These are phyloP conservation scores for Leucophenga montana DNA, from an alignment of 2,888 invertebrate genomes.

Conservation along the genomic window DNA sequence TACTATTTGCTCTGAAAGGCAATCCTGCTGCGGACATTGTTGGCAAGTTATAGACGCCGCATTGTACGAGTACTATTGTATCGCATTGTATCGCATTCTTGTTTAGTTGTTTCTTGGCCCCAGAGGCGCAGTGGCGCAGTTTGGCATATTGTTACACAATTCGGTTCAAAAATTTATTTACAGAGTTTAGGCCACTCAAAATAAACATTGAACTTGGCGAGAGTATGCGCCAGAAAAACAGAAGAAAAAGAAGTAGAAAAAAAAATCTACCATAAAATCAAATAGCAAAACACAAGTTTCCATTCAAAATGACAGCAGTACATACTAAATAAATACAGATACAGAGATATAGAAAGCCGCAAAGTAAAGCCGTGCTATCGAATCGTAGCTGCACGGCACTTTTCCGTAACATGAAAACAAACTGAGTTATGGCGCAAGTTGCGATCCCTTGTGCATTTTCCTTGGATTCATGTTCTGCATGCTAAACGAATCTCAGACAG, in stretches of 20 bases:
- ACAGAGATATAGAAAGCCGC: background rate
- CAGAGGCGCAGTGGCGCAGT: slow-evolving; percentile 58
- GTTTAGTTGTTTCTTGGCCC: slow-evolving; percentile 39
- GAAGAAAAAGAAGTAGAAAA: slow-evolving; percentile 32
- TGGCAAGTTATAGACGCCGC: slow-evolving; percentile 32
- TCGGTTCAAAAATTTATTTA: slow-evolving; percentile 65
- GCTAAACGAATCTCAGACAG: slow-evolving; percentile 44
- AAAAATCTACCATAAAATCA: slow-evolving; percentile 24
- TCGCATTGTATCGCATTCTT: slow-evolving; percentile 32
- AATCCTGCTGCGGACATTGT: slow-evolving; percentile 10
- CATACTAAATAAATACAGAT: too few species aligned
- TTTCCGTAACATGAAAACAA: background rate
- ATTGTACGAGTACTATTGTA: slow-evolving; percentile 33
- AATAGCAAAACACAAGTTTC: too few species aligned
- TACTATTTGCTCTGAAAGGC: slow-evolving; percentile 19
- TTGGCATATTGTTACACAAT: slow-evolving; percentile 65
- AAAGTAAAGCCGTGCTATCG: background rate
- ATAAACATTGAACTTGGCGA: slow-evolving; percentile 62
- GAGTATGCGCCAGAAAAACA: background rate
- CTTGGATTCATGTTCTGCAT: slow-evolving; percentile 55
- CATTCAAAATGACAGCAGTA: slow-evolving; percentile 19
- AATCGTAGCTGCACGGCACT: background rate
- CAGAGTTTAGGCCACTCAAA: slow-evolving; percentile 63
- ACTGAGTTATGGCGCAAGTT: slow-evolving; percentile 61
- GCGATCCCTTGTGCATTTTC: slow-evolving; percentile 57